Conservation (phyloP, 2,113 vertebrate genomes). For the Cyanoramphus novaezelandiae region DNA sequence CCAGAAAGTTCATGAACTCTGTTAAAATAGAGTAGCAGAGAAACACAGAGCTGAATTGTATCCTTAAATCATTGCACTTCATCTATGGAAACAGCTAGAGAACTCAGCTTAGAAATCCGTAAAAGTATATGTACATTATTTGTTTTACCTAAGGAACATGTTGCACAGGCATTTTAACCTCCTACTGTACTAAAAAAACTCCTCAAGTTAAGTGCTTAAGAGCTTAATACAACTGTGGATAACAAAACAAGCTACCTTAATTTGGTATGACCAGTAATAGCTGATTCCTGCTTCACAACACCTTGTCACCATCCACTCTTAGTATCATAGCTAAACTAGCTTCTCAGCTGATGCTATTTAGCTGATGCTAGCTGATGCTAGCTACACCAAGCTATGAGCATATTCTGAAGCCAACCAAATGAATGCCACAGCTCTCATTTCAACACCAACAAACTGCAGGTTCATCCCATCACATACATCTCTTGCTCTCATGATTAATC, state of each 20-base stretch:
- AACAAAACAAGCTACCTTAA: background rate
- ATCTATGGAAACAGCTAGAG: background rate
- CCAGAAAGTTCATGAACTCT: background rate
- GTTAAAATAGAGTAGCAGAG: background rate
- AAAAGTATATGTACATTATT: fast-evolving
- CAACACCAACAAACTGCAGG: background rate
- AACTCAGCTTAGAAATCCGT: background rate
- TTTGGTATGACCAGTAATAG: background rate
- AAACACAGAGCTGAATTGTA: background rate
- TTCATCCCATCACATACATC: background rate
- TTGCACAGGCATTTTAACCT: background rate
- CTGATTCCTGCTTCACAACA: background rate
- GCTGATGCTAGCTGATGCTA: too few relatives aligned
- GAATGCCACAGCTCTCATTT: background rate
- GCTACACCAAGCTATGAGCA: background rate
- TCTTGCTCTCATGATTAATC: background rate
- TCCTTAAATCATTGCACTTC: background rate
- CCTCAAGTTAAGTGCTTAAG: background rate
- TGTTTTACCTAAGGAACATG: background rate
- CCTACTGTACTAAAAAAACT: background rate
- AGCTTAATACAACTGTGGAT: background rate
- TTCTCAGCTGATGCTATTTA: background rate
- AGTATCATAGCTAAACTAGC: background rate
- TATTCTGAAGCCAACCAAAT: background rate
- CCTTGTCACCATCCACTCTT: background rate